Evolutionary conservation across 2,888 invertebrate genomes (phyloP).

Genomic region (Hypomecis punctinalis): DNA sequence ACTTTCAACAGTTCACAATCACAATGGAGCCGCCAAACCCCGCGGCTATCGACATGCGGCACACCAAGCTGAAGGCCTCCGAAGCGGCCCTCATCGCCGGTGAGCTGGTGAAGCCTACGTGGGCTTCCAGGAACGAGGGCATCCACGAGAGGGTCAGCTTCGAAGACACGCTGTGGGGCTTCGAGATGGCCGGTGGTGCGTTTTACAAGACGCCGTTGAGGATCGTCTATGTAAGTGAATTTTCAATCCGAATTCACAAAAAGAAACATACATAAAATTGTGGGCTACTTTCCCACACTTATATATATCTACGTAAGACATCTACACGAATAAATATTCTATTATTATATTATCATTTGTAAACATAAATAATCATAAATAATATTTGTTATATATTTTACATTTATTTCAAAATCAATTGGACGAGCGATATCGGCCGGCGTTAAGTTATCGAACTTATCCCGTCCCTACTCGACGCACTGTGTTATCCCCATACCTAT

Average conservation of each 20-base stretch:
- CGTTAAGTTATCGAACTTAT: too few relatives aligned
- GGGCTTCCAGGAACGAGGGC: constrained; percentile 75
- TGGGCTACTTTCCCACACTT: too few relatives aligned
- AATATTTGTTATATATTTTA: too few relatives aligned
- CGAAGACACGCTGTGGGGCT: constrained; percentile 76
- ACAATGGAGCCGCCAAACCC: constrained; percentile 42
- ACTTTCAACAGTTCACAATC: not conserved
- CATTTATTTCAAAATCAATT: too few relatives aligned
- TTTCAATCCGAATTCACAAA: not conserved
- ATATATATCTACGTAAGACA: too few relatives aligned
- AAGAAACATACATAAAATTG: too few relatives aligned
- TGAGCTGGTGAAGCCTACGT: constrained; percentile 67
- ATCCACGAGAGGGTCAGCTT: constrained; percentile 78
- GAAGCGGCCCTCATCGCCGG: constrained; percentile 69
- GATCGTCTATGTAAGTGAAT: constrained; percentile 63
- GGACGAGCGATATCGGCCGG: too few relatives aligned
- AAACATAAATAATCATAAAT: too few relatives aligned
- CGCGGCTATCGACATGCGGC: constrained; percentile 66
- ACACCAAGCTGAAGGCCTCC: constrained; percentile 62
- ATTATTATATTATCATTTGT: too few relatives aligned
- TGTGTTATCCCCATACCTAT: too few relatives aligned
- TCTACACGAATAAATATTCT: too few relatives aligned
- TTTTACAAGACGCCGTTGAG: constrained; percentile 71
- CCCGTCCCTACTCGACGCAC: too few relatives aligned
- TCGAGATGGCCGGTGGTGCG: constrained; percentile 73